Base-by-base conservation (phyloP, 2,797 vertebrate species). In the Heliangelus exortis region DNA sequence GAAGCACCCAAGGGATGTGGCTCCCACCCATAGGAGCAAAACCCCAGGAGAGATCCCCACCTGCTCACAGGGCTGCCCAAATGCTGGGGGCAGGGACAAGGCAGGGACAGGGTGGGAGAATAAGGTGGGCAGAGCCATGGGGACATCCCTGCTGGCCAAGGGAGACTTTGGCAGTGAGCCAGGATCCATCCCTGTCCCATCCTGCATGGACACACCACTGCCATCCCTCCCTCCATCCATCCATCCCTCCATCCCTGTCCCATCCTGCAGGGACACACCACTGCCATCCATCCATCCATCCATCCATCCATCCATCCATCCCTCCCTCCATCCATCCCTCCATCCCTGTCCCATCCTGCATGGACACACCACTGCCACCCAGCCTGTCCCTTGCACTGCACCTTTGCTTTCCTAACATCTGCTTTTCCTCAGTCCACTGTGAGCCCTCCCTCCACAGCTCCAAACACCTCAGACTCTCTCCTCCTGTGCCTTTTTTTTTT, bases 261-360 rank as follows among this genome's bases (percentile, higher is more conserved):
- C 3, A 34, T 26, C 31, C 3, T 36, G 0, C 47, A 6, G 0
- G 9, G 54, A 10, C 34, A 34, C 14, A 12, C 8, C 1, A 0
- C 17, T 33, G 20, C 26, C 10, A 19, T 33, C 31, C 39, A 39
- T 33, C 33, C n/a, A n/a, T n/a, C n/a, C n/a, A n/a, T n/a, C n/a
- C n/a, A n/a, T n/a, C n/a, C n/a, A n/a, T n/a, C n/a, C n/a, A n/a
- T n/a, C 39, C 39, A 39, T n/a, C n/a, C n/a, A n/a, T n/a, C n/a
- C n/a, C n/a, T n/a, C n/a, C n/a, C n/a, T n/a, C n/a, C n/a, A n/a
- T n/a, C n/a, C n/a, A n/a, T n/a, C n/a, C n/a, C n/a, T 20, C 62
- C 4, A 0, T 50, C 19, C 43, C 55, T 61, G 55, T 20, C 23
- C 29, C 3, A 34, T 21, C 26, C 2, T 41, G 0, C 47, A 6